Evolutionary conservation across 1,140 invertebrate species (phyloP).

Genomic region (Penaeus vannamei): DNA sequence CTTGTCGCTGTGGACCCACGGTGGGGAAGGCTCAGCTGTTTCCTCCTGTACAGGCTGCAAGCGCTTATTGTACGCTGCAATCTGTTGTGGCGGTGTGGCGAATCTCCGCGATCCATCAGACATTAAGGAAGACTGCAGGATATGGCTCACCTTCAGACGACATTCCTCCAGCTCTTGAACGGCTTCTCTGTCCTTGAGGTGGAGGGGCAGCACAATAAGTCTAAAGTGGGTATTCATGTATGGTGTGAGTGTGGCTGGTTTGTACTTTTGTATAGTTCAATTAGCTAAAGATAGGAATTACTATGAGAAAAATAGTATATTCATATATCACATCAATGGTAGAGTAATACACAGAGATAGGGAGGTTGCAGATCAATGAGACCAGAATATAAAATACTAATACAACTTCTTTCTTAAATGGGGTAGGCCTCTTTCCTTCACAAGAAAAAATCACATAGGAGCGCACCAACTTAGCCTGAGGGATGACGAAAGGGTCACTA

Average conservation of each 20-base stretch:
- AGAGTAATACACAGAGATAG: not conserved
- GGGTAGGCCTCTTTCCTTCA: not conserved
- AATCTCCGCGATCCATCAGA: slow-evolving; percentile 85
- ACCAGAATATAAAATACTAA: not conserved
- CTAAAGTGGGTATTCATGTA: not conserved
- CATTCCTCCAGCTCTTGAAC: slow-evolving; percentile 87
- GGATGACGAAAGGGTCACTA: slow-evolving; percentile 75
- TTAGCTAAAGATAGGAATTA: too few relatives aligned
- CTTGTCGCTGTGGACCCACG: slow-evolving; percentile 65
- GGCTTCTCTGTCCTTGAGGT: slow-evolving; percentile 76
- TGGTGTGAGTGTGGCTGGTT: not conserved
- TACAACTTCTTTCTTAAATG: not conserved
- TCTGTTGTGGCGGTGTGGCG: slow-evolving; percentile 88
- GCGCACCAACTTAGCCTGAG: slow-evolving; percentile 68
- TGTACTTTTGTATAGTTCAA: not conserved
- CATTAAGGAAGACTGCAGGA: slow-evolving; percentile 86
- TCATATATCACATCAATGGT: not conserved
- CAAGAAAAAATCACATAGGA: slow-evolving; percentile 19
- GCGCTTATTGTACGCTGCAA: slow-evolving; percentile 86
- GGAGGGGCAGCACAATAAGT: not conserved
- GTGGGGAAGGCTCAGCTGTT: slow-evolving; percentile 70
- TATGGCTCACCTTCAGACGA: slow-evolving; percentile 84
- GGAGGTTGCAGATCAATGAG: not conserved
- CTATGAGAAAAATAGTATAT: not conserved
- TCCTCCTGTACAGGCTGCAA: slow-evolving; percentile 76